Percentiles rank a stretch among this genome's conserved stretches.
Evolutionary conservation across 2,888 invertebrate genomes (phyloP).

Genomic region (Diarsia mendica): DNA sequence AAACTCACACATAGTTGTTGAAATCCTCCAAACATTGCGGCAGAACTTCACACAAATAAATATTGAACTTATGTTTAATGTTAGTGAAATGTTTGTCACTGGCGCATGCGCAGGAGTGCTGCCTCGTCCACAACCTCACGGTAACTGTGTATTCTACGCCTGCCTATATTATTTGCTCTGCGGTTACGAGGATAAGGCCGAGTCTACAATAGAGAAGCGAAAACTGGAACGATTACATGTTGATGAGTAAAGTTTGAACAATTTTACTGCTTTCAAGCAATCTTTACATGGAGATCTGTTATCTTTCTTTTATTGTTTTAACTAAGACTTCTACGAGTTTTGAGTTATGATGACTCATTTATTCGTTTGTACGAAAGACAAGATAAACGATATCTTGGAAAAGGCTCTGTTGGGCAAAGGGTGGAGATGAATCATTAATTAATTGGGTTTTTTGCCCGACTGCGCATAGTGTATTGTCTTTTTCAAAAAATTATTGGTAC

Average conservation of each 20-base stretch:
- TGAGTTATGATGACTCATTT: neutral
- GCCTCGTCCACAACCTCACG: neutral
- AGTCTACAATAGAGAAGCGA: neutral
- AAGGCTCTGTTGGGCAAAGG: neutral
- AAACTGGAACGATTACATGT: neutral
- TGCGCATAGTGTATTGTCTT: neutral
- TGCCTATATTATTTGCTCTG: constrained; percentile 34
- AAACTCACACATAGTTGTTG: constrained; percentile 56
- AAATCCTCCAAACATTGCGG: constrained; percentile 47
- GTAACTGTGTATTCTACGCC: constrained; percentile 43
- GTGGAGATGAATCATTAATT: no score
- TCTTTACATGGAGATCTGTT: neutral
- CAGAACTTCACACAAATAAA: neutral
- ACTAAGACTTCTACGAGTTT: neutral
- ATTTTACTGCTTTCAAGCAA: neutral
- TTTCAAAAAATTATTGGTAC: neutral
- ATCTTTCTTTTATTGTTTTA: neutral
- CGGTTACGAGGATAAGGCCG: constrained; percentile 15
- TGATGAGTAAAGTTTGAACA: constrained; percentile 2
- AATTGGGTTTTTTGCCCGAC: neutral
- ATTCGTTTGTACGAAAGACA: neutral
- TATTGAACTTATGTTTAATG: neutral
- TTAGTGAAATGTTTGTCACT: constrained; percentile 5
- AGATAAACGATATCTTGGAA: neutral
- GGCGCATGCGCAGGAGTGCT: constrained; percentile 18